phyloP scores from a whole-genome alignment of 2,888 invertebrate species.

The Vesta saturnalis region DNA sequence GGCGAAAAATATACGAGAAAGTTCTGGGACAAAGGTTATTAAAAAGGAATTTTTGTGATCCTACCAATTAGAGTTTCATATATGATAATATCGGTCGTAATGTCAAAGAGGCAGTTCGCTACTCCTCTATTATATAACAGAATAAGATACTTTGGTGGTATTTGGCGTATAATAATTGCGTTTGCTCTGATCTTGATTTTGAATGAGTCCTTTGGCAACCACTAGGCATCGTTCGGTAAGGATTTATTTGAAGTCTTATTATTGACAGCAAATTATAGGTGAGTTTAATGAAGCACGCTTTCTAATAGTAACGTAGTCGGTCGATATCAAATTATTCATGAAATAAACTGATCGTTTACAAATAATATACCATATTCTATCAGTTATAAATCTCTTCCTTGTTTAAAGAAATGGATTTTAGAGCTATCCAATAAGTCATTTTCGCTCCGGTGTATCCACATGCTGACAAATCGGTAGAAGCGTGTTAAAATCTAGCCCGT shows the following conservation, averaged over 20 bases:
- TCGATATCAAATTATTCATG: neutral
- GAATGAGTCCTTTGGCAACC: slow-evolving; percentile 18
- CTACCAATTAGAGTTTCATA: slow-evolving; percentile 31
- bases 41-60: slow-evolving; percentile 30
- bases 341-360: neutral
- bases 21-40: slow-evolving; percentile 26
- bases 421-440: slow-evolving; percentile 49
- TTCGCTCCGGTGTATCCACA: slow-evolving; percentile 48
- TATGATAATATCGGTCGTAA: slow-evolving; percentile 30
- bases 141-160: slow-evolving; percentile 20
- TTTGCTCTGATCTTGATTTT: slow-evolving; percentile 9
- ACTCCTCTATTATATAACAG: slow-evolving; percentile 11
- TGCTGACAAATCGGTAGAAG: slow-evolving; percentile 50
- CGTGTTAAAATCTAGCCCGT: slow-evolving; percentile 51
- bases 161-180: slow-evolving; percentile 27
- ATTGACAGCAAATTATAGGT: slow-evolving; percentile 8
- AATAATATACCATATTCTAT: neutral
- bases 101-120: slow-evolving; percentile 26
- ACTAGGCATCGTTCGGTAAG: slow-evolving; percentile 11
- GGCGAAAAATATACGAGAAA: slow-evolving; percentile 8
- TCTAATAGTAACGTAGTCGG: too few relatives aligned
- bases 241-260: slow-evolving; percentile 17
- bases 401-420: slow-evolving; percentile 21
- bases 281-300: neutral
- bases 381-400: neutral